Percentiles rank a stretch among this genome's conserved stretches.
phyloP scores from a whole-genome alignment of 2,888 invertebrate genomes.

The Hemaris fuciformis region DNA sequence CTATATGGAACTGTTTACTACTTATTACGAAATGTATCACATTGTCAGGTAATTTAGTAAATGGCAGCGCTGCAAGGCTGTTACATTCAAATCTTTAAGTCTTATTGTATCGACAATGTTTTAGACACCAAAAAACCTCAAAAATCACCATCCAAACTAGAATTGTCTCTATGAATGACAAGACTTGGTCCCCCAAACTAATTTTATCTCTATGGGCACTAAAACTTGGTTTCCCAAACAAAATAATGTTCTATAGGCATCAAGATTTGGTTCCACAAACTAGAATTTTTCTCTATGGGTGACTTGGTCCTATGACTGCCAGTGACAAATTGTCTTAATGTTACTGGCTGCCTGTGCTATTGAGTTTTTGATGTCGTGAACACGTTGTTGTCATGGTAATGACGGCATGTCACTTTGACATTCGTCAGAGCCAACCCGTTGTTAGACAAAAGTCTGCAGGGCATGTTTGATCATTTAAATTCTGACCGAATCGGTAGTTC shows the following conservation, averaged over 20 bases:
- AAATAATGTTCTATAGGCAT: neutral
- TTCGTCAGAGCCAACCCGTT: neutral
- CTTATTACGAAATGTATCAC: neutral
- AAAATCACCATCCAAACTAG: neutral
- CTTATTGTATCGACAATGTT: neutral
- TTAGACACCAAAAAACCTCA: neutral
- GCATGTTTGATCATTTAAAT: neutral
- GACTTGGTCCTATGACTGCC: neutral
- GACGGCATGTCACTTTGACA: neutral
- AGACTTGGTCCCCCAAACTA: neutral
- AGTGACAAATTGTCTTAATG: neutral
- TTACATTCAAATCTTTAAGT: neutral
- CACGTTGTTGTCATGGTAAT: constrained; percentile 26
- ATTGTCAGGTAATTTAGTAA: neutral
- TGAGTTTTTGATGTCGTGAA: neutral
- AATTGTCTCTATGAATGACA: neutral
- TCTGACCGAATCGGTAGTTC: constrained; percentile 16
- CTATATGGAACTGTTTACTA: neutral
- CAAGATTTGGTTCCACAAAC: neutral
- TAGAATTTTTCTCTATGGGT: neutral
- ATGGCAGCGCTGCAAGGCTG: neutral
- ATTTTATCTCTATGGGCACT: neutral
- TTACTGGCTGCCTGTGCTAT: neutral
- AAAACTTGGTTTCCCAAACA: neutral
- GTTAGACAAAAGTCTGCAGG: neutral